Evolutionary conservation across 2,888 invertebrate genomes (phyloP), one percentile per base, ranked within the genome.

Genomic region (Diaphora mendica): DNA sequence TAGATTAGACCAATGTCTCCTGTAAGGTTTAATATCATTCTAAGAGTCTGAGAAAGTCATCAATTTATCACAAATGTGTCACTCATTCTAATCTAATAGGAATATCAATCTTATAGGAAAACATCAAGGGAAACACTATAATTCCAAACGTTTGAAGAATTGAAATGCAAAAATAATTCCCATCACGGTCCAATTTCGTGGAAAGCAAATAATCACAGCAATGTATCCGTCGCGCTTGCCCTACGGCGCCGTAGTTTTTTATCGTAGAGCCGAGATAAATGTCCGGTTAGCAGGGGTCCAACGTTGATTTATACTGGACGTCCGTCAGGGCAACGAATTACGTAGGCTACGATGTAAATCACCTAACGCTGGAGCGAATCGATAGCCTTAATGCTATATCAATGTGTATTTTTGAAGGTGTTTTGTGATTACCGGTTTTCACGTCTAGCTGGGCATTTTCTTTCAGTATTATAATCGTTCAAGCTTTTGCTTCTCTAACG

Each of bases 261-360:
- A 92, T 91, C 91, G 90, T 85, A 86, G 89, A 88, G 85, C 87
- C 87, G 88, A 91, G 92, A 92, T 95, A 94, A 95, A 95, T 95
- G 94, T 92, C 92, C 94, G 95, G 95, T 94, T 94, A 94, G 91
- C 92, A 88, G 92, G 94, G 94, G 94, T 90, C 92, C 94, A 92
- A 91, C 94, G 91, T 94, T 95, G 95, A 95, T 95, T 95, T 95
- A 95, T 94, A 90, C 89, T 82, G 91, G 86, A 87, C 90, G 94
- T 94, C 94, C 91, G 91, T 94, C 94, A 93, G 93, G 86, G 81
- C 91, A 91, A 94, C 94, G 93, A 94, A 94, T 95, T 95, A 95
- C 94, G 87, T 88, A 91, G 91, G 90, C 90, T 86, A 82, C 91
- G 88, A 95, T 94, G 94, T 95, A 95, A 95, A 95, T 95, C 95